A percentile compares a stretch with the other conserved stretches of the same genome.
These are phyloP conservation scores for Trinectes maculatus DNA, from an alignment of 2,113 vertebrate species.

Conservation along the genomic window DNA sequence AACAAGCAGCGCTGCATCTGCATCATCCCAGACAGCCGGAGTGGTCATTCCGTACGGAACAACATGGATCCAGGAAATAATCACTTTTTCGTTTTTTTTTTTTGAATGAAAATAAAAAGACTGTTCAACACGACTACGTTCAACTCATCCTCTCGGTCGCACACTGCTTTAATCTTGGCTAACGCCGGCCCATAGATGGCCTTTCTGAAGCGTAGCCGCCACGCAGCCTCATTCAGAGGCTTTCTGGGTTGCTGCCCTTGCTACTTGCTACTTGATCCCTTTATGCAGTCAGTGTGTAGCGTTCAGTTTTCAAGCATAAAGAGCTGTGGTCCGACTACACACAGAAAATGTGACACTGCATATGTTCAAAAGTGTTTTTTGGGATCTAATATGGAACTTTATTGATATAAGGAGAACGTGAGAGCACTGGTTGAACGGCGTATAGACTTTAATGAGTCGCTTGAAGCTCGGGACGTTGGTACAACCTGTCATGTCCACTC, in stretches of 20 bases:
- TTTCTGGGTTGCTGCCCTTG: slow-evolving; percentile 2
- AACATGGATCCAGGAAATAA: slow-evolving; percentile 61
- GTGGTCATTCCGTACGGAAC: slow-evolving; percentile 47
- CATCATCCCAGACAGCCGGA: slow-evolving; percentile 69
- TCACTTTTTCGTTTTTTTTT: slow-evolving; percentile 33
- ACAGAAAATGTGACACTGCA: not conserved
- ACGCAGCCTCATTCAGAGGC: slow-evolving; percentile 3
- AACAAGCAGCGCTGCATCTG: slow-evolving; percentile 60
- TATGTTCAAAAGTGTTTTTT: not conserved
- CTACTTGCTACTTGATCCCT: slow-evolving; percentile 16
- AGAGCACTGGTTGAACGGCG: no score
- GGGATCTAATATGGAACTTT: no score
- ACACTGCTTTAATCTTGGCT: slow-evolving; percentile 14
- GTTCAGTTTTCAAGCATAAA: not conserved
- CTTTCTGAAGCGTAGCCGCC: not conserved
- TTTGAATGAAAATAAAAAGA: no score
- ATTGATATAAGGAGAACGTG: no score
- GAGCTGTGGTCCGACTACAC: not conserved
- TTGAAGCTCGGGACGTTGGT: no score
- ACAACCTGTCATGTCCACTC: not conserved
- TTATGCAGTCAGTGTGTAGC: slow-evolving; percentile 1
- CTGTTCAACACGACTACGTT: not conserved
- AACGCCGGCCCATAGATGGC: not conserved
- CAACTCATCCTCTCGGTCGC: not conserved
- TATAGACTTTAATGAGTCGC: no score